Evolutionary conservation across 2,888 invertebrate genomes (phyloP).

Genomic region (Halocaridina rubra): DNA sequence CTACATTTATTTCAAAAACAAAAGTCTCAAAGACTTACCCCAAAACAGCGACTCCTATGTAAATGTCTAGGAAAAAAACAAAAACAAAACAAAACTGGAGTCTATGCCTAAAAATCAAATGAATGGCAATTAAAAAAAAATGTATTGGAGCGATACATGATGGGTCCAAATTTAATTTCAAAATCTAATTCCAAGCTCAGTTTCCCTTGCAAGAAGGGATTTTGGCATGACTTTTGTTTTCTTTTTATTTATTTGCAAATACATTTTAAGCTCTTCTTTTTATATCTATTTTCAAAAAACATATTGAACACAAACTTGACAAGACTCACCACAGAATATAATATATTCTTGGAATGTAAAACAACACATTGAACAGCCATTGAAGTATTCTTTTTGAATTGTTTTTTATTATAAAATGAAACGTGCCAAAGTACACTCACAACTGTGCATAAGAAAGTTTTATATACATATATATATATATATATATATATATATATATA

Average conservation of each 20-base stretch:
- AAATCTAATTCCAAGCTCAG: too few species aligned
- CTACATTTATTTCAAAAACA: too few species aligned
- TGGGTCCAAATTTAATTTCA: too few species aligned
- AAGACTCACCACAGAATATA: neutral
- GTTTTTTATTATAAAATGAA: neutral
- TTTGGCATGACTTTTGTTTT: too few species aligned
- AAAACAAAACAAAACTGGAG: too few species aligned
- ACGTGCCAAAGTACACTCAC: neutral
- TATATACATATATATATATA: constrained; percentile 13
- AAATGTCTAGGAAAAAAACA: neutral
- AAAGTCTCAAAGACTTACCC: neutral
- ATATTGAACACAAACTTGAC: neutral
- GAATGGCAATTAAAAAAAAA: too few species aligned
- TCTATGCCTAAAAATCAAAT: too few species aligned
- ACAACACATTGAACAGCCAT: neutral
- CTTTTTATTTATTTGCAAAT: too few species aligned
- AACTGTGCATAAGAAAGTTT: neutral
- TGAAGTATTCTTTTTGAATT: neutral
- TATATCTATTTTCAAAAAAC: neutral
- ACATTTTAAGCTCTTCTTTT: too few species aligned
- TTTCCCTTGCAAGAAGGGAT: too few species aligned
- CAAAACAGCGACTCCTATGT: neutral
- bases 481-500: constrained; percentile 10
- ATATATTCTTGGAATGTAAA: neutral
- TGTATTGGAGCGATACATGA: too few species aligned